Conservation (phyloP, 2,888 invertebrate species). For the Drosophila dives region DNA sequence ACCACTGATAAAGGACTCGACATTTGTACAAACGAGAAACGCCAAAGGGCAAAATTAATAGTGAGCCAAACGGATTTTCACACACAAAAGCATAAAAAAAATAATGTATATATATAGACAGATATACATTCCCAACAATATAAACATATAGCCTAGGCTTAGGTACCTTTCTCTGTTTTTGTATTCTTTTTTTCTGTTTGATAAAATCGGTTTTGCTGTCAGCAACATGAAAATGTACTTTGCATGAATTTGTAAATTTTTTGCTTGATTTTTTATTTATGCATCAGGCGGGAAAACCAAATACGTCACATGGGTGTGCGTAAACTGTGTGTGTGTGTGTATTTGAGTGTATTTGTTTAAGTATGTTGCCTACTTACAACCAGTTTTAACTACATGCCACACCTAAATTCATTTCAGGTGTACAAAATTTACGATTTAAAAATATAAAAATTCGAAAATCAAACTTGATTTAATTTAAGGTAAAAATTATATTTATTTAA, state of each 20-base stretch:
- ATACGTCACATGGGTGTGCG: constrained; percentile 73
- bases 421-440: background rate
- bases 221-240: constrained; percentile 74
- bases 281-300: constrained; percentile 63
- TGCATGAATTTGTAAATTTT: constrained; percentile 68
- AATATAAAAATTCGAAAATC: background rate
- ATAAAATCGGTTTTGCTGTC: constrained; percentile 41
- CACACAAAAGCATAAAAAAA: constrained; percentile 1
- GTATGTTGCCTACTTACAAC: constrained; percentile 36
- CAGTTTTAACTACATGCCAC: constrained; percentile 23
- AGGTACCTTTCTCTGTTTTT: constrained; percentile 38
- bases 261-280: constrained; percentile 76
- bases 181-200: constrained; percentile 21
- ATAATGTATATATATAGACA: background rate
- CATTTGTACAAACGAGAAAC: background rate
- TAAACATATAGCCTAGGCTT: constrained; percentile 56
- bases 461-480: background rate
- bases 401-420: background rate
- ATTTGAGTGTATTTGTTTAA: background rate
- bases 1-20: background rate
- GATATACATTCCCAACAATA: constrained; percentile 6
- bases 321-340: constrained; percentile 37
- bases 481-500: background rate
- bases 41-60: constrained; percentile 18
- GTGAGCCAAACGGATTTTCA: constrained; percentile 25